Evolutionary conservation across 2,888 invertebrate species (phyloP).

Genomic region (Epirrhoe alternata): DNA sequence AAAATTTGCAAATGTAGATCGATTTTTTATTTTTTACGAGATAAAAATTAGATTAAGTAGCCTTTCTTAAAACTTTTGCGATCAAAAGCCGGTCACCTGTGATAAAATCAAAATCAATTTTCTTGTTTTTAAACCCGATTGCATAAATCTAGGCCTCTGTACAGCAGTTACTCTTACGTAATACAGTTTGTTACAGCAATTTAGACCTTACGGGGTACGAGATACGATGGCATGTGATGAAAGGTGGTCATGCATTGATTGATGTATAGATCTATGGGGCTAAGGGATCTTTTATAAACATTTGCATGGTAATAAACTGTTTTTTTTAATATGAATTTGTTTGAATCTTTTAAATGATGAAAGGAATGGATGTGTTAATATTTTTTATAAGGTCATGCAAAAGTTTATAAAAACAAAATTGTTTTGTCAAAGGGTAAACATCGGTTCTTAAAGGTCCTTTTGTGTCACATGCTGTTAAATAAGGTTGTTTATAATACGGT

Average conservation of each 20-base stretch:
- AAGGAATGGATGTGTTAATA: neutral
- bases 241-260: slow-evolving; percentile 66
- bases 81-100: no score
- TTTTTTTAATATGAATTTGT: neutral
- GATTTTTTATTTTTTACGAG: no score
- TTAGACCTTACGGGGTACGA: slow-evolving; percentile 58
- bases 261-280: slow-evolving; percentile 42
- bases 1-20: no score
- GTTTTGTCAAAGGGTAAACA: neutral
- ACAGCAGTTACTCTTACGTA: slow-evolving; percentile 9
- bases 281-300: slow-evolving; percentile 17
- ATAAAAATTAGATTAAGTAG: no score
- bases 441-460: neutral
- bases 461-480: slow-evolving; percentile 25
- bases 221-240: slow-evolving; percentile 64
- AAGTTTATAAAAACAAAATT: slow-evolving; percentile 7
- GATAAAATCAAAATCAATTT: no score
- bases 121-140: neutral
- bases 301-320: slow-evolving; percentile 1
- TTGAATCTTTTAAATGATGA: neutral
- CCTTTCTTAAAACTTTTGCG: no score
- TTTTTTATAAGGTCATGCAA: neutral
- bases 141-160: slow-evolving; percentile 22
- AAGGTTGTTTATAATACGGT: slow-evolving; percentile 3
- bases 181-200: slow-evolving; percentile 48